Evolutionary conservation across 2,797 vertebrate species (phyloP).

Genomic region (Poliocrania exsul): DNA sequence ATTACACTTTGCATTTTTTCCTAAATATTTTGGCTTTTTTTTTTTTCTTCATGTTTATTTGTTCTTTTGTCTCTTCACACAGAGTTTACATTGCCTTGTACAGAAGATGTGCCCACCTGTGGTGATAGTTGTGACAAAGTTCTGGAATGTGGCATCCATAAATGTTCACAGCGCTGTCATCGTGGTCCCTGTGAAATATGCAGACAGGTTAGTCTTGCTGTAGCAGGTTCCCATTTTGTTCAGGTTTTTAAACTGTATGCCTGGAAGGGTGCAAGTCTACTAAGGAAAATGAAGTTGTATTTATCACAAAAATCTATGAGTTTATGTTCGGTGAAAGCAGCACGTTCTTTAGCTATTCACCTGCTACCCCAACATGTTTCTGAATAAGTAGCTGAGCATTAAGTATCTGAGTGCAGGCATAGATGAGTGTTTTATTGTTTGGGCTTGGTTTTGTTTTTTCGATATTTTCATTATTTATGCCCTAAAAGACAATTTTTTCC

Average conservation of each 20-base stretch:
- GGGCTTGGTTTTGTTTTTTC: neutral
- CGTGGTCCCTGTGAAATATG: slow-evolving; percentile 93
- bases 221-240: neutral
- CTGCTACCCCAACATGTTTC: neutral
- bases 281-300: neutral
- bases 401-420: neutral
- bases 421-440: neutral
- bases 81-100: slow-evolving; percentile 92
- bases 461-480: neutral
- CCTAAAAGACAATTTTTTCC: neutral
- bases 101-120: slow-evolving; percentile 90
- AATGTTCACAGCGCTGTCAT: slow-evolving; percentile 95
- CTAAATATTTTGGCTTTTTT: neutral
- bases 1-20: neutral
- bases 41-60: neutral
- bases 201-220: slow-evolving; percentile 84
- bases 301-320: neutral
- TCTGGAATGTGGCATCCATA: slow-evolving; percentile 90
- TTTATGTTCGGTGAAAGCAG: neutral
- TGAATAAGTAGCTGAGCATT: neutral
- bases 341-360: rapidly evolving
- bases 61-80: slow-evolving; percentile 10
- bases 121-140: slow-evolving; percentile 92
- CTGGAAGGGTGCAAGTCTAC: neutral
- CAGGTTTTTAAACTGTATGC: neutral